Conservation (phyloP, 2,113 vertebrate species). For the Podiceps cristatus region DNA sequence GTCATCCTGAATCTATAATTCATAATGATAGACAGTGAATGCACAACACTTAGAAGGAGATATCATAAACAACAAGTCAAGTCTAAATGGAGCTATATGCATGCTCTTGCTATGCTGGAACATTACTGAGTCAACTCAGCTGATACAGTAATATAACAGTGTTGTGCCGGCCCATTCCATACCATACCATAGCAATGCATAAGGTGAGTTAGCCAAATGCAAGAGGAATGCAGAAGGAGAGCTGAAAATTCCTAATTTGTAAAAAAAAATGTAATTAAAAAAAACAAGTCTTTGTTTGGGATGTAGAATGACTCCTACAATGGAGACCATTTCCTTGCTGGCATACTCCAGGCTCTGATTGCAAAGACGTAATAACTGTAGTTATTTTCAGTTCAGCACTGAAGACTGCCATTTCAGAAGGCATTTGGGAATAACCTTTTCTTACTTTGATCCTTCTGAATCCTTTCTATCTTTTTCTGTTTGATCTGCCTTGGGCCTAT, state of each 20-base stretch:
- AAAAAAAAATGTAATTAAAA: not conserved
- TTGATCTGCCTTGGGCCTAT: constrained; percentile 5
- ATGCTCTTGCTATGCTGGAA: not conserved
- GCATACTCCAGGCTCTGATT: not conserved
- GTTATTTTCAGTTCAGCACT: not conserved
- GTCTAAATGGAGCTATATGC: not conserved
- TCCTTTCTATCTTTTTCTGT: constrained; percentile 39
- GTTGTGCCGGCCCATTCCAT: not conserved
- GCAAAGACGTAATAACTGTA: not conserved
- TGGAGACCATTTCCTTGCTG: not conserved
- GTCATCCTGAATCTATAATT: not conserved
- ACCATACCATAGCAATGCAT: not conserved
- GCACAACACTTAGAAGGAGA: not conserved
- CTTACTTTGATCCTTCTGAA: constrained; percentile 47
- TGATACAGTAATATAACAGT: fast-evolving
- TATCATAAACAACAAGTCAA: not conserved
- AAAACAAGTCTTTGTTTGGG: not conserved
- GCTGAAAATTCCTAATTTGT: not conserved
- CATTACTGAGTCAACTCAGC: not conserved
- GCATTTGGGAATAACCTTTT: constrained; percentile 47
- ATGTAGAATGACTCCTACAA: not conserved
- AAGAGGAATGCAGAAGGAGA: not conserved
- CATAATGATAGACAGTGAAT: not conserved
- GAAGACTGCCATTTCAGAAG: constrained; percentile 14
- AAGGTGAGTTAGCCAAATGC: not conserved